Base-by-base conservation (phyloP, 2,113 vertebrate genomes). In the Oncorhynchus kisutch region DNA sequence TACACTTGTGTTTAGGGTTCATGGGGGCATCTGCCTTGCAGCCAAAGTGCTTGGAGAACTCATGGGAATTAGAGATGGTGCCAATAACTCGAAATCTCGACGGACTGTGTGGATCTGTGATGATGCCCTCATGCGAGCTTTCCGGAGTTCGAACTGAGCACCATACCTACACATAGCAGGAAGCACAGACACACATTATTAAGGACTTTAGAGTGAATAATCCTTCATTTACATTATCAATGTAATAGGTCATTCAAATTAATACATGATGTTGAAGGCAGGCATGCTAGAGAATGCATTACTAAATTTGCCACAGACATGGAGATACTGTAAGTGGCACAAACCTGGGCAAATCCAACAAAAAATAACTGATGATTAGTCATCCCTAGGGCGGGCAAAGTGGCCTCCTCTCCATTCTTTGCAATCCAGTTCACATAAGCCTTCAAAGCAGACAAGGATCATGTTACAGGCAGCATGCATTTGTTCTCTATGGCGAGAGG, bases 321-420 rank as follows among this genome's bases (percentile, higher is more conserved):
- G 6, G 34, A 11, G 3, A 39, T 0, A 18, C 11, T 67, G 48
- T n/a, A 22, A 70, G 1, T n/a, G 0, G 11, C 12, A 92, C 95
- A 86, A 80, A 99, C 98, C 96, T 99, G 98, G 0, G 98, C 98
- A 20, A 99, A 99, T 13, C 96, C 96, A 1, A 99, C 90, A 0
- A 99, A 99, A 89, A 99, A 99, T 75, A 99, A 95, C 90, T 99
- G 98, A 82, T 95, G 89, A 76, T 98, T 99, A 2, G 95, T 96
- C 90, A 99, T 95, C 62, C 94, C 94, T 0, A 99, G 92, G 0
- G 95, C 93, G 0, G 98, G 98, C 77, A 99, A 86, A 0, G 82
- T 90, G 67, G 95, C 82, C 86, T 99, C 98, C 6, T 95, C 91
- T 0, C 97, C 98, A 0, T 98, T 96, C 85, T 94, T 96, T 84